phyloP scores from a whole-genome alignment of 2,797 vertebrate genomes.

The Geotria australis region DNA sequence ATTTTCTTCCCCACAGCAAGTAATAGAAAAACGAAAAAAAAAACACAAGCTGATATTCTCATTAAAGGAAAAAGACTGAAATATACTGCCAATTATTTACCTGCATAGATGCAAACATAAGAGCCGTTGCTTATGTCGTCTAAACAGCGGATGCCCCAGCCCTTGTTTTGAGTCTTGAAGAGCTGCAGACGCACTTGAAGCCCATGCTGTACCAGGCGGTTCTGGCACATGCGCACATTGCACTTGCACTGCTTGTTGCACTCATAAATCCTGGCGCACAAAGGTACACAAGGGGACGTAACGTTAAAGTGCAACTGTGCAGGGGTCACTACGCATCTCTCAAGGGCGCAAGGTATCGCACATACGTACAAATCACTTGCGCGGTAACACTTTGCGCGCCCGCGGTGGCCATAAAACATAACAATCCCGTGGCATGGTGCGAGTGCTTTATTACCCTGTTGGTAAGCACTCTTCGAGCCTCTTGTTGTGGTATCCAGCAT shows the following conservation, averaged over 20 bases:
- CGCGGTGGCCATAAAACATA: neutral
- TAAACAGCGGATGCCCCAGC: slow-evolving; percentile 90
- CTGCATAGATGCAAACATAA: slow-evolving; percentile 91
- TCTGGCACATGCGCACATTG: slow-evolving; percentile 51
- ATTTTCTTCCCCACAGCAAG: no score
- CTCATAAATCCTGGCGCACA: slow-evolving; percentile 41
- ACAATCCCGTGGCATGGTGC: neutral
- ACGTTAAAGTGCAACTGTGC: no score
- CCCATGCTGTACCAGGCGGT: slow-evolving; percentile 74
- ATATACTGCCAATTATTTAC: slow-evolving; percentile 8
- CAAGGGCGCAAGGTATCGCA: no score
- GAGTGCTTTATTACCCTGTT: slow-evolving; percentile 34
- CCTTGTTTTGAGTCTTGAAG: slow-evolving; percentile 95
- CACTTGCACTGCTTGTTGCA: slow-evolving; percentile 79
- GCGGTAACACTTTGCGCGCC: no score
- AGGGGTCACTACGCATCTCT: no score
- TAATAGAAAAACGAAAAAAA: no score
- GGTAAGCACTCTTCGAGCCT: slow-evolving; percentile 77
- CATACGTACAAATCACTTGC: no score
- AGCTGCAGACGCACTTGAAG: slow-evolving; percentile 82
- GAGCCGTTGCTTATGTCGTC: slow-evolving; percentile 89
- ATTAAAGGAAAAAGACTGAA: no score
- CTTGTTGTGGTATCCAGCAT: slow-evolving; percentile 54
- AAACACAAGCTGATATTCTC: no score
- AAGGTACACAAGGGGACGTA: neutral